Evolutionary conservation across 2,888 invertebrate species (phyloP).

Genomic region (Ferdinandea cuprea): DNA sequence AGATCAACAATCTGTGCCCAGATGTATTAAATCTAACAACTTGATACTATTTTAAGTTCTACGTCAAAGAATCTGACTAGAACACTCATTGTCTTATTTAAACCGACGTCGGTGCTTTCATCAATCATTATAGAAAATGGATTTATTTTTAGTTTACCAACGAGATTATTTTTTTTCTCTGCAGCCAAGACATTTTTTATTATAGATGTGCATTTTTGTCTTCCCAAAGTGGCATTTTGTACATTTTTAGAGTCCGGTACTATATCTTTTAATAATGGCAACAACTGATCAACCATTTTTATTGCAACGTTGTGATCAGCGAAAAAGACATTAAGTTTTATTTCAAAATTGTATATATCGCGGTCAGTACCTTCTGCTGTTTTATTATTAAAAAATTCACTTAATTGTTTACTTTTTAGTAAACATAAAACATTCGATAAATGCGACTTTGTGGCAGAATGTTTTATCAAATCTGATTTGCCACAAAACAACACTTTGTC

Average conservation of each 20-base stretch:
- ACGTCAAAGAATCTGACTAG: too few species aligned
- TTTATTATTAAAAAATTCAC: neutral
- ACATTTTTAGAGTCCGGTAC: constrained; percentile 33
- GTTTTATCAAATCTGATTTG: too few species aligned
- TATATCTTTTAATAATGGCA: constrained; percentile 21
- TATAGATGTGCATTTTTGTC: constrained; percentile 22
- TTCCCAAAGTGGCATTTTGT: constrained; percentile 1
- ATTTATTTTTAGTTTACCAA: neutral
- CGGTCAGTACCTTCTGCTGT: constrained; percentile 17
- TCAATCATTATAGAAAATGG: constrained; percentile 7
- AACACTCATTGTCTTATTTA: constrained; percentile 23
- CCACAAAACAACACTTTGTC: too few species aligned
- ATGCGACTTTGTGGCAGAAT: too few species aligned
- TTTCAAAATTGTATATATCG: neutral
- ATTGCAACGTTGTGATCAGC: constrained; percentile 37
- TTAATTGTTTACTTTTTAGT: neutral
- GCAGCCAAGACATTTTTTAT: constrained; percentile 32
- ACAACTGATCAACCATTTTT: constrained; percentile 21
- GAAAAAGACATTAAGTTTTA: neutral
- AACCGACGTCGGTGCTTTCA: constrained; percentile 25
- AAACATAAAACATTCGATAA: too few species aligned
- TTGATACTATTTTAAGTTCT: too few species aligned
- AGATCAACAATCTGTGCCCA: too few species aligned
- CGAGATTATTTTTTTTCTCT: neutral
- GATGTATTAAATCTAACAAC: too few species aligned